Base-by-base conservation (phyloP, 2,888 invertebrate species). In the Drosophila stalkeri region DNA sequence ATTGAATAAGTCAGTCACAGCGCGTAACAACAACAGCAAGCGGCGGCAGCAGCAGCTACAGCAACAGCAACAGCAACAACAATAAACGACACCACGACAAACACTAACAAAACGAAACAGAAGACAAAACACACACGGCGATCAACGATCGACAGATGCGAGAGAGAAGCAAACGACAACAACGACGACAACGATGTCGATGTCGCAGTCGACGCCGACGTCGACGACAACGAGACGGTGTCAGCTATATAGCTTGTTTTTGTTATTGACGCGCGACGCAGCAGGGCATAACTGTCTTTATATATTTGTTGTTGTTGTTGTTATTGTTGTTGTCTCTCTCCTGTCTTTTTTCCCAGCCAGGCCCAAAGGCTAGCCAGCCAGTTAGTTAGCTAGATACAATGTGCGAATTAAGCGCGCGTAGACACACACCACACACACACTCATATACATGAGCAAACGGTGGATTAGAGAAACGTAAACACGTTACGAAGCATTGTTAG, bases 211-310 rank as follows among this genome's bases (percentile, higher is more conserved):
- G 59, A 46, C 67, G 18, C 44, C 80, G 60, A 59, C 70, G 47
- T 27, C 57, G 67, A 60, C 65, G 56, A 72, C 65, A 62, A 68
- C 75, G 49, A 75, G 83, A 73, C 82, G 82, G 75, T 85, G 72
- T 70, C 74, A 73, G 77, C 73, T 62, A 70, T 72, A 61, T 72
- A 64, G 80, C 78, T 85, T 89, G 87, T 89, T 84, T 75, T 86
- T 89, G 81, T 86, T 88, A 82, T 80, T 83, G 81, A 83, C 80
- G 82, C 80, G 82, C 80, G 66, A 59, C 80, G 65, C 82, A 79
- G 79, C 82, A 83, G 89, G 89, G 89, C 83, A 83, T 86, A 81
- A 87, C 82, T 87, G 82, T 85, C 84, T 82, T 85, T 84, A 54
- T 76, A 67, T 9, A 6, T 33, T 54, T 23, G 18, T 18, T 46